phyloP scores from a whole-genome alignment of 2,113 vertebrate genomes.

The Chinchilla lanigera region DNA sequence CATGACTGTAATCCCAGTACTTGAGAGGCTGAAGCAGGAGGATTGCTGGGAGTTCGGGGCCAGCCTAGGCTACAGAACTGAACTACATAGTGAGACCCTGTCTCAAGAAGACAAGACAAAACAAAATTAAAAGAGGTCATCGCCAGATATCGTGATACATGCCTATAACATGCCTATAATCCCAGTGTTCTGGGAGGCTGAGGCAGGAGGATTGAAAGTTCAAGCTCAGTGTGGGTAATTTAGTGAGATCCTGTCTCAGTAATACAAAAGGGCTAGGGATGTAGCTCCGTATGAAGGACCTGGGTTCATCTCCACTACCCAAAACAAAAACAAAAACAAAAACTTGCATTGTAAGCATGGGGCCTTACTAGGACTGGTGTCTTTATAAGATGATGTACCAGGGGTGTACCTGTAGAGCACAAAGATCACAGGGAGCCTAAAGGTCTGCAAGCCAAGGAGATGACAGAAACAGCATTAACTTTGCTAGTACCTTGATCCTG shows the following conservation, averaged over 20 bases:
- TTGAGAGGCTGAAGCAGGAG: neutral
- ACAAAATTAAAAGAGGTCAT: neutral
- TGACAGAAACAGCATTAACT: neutral
- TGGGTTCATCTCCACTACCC: neutral
- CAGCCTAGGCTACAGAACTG: neutral
- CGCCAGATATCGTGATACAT: neutral
- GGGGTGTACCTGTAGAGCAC: neutral
- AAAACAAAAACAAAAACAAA: neutral
- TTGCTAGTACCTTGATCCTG: neutral
- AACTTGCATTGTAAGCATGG: neutral
- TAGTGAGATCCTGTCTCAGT: neutral
- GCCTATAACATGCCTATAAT: neutral
- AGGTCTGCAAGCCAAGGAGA: neutral
- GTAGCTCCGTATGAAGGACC: neutral
- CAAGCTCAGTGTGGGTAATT: neutral
- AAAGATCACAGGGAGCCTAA: neutral
- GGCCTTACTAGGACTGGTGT: neutral
- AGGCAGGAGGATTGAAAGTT: neutral
- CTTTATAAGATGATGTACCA: neutral
- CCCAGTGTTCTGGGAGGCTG: neutral
- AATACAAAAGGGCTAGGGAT: neutral
- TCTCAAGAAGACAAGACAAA: neutral
- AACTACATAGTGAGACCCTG: neutral
- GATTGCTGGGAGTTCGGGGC: neutral
- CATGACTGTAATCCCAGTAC: neutral